Evolutionary conservation across 2,797 vertebrate genomes (phyloP).

Genomic region (Poliocrania exsul): DNA sequence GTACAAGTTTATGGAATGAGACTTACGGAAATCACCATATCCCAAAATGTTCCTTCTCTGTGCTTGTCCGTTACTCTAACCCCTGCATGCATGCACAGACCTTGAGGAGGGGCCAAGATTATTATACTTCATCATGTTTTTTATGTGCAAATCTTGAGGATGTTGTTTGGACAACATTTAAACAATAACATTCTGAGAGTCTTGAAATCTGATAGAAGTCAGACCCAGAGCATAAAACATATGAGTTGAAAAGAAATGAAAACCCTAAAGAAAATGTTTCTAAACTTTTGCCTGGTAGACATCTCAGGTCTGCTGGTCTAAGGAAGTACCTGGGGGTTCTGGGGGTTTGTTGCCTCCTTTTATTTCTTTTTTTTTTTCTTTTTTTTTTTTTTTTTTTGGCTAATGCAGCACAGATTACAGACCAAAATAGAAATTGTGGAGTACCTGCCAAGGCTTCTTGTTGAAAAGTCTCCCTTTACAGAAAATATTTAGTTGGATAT

Average conservation of each 20-base stretch:
- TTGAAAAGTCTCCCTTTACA: constrained; percentile 25
- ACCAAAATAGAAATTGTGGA: constrained; percentile 19
- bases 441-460: constrained; percentile 15
- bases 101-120: neutral
- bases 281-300: neutral
- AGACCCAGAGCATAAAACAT: neutral
- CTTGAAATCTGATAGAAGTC: neutral
- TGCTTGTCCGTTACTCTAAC: neutral
- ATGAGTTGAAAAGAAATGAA: neutral
- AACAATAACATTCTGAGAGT: neutral
- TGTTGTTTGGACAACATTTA: neutral
- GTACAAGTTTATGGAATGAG: neutral
- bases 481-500: constrained; percentile 23
- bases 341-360: too few relatives aligned
- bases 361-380: too few relatives aligned
- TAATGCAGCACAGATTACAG: neutral
- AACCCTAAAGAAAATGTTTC: neutral
- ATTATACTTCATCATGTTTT: neutral
- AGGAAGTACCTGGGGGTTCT: too few relatives aligned
- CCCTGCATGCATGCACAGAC: neutral
- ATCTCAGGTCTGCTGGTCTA: neutral
- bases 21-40: neutral
- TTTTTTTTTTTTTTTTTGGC: constrained; percentile 11
- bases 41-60: neutral
- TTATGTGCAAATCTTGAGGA: neutral